phyloP scores from a whole-genome alignment of 2,888 invertebrate genomes.

The Lycaena phlaeas region DNA sequence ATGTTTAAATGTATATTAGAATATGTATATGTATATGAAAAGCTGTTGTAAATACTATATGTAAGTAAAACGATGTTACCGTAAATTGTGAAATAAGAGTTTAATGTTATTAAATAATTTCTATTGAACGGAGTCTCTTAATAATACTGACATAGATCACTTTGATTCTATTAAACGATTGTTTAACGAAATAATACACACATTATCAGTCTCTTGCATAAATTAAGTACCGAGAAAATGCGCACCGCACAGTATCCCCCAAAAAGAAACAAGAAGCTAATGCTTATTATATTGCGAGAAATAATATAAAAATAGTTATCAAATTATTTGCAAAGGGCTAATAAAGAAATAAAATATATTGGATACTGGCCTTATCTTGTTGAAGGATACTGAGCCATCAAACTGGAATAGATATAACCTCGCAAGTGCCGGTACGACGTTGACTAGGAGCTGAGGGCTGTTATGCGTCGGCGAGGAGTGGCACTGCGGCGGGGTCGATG shows the following conservation, averaged over 20 bases:
- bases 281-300: too few relatives aligned
- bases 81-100: slow-evolving; percentile 73
- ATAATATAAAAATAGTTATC: background rate
- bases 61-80: slow-evolving; percentile 74
- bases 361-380: slow-evolving; percentile 1
- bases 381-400: background rate
- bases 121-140: slow-evolving; percentile 62
- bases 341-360: background rate
- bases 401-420: background rate
- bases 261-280: background rate
- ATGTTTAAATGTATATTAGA: slow-evolving; percentile 27
- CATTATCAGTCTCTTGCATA: slow-evolving; percentile 7
- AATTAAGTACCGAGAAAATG: slow-evolving; percentile 6
- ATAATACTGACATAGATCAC: slow-evolving; percentile 70
- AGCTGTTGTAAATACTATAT: slow-evolving; percentile 67
- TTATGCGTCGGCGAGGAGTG: slow-evolving; percentile 52
- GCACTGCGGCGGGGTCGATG: slow-evolving; percentile 50
- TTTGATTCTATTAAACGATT: slow-evolving; percentile 29
- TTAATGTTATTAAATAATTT: slow-evolving; percentile 74
- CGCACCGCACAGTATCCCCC: background rate
- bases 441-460: slow-evolving; percentile 22
- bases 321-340: background rate
- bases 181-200: slow-evolving; percentile 5
- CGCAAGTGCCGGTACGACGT: background rate
- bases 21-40: slow-evolving; percentile 51